phyloP scores from a whole-genome alignment of 2,113 vertebrate genomes.

The Acinonyx jubatus region DNA sequence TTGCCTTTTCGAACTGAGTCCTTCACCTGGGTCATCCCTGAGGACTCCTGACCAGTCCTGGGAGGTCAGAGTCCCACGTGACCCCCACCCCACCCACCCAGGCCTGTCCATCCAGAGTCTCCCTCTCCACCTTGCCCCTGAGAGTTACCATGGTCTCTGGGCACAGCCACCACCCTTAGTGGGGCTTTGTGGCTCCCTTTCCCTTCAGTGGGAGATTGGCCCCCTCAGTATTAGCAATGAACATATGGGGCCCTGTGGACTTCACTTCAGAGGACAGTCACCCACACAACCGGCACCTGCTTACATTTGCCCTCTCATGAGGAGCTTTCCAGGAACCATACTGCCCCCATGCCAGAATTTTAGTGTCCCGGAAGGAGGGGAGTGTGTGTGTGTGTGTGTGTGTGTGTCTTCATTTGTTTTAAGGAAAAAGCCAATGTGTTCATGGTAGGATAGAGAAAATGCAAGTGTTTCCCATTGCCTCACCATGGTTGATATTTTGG shows the following conservation, averaged over 20 bases:
- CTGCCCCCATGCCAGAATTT: neutral
- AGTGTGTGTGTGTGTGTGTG: neutral
- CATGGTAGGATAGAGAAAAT: neutral
- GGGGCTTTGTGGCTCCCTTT: neutral
- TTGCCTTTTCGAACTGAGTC: neutral
- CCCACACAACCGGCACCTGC: rapidly evolving
- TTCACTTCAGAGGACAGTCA: neutral
- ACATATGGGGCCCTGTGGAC: neutral
- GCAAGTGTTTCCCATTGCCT: neutral
- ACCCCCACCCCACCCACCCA: rapidly evolving
- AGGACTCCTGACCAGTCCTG: neutral
- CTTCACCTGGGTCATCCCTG: neutral
- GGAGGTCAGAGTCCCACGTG: neutral
- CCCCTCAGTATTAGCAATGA: neutral
- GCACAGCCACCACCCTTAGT: neutral
- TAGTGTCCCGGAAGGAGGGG: neutral
- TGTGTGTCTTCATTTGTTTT: neutral
- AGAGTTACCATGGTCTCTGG: neutral
- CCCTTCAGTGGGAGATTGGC: neutral
- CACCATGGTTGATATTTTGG: neutral
- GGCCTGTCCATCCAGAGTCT: neutral
- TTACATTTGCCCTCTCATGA: too few species aligned
- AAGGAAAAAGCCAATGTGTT: neutral
- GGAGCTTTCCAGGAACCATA: neutral
- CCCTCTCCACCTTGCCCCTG: rapidly evolving